phyloP scores from a whole-genome alignment of 2,797 vertebrate genomes.

The Percopsis omiscomaycus region DNA sequence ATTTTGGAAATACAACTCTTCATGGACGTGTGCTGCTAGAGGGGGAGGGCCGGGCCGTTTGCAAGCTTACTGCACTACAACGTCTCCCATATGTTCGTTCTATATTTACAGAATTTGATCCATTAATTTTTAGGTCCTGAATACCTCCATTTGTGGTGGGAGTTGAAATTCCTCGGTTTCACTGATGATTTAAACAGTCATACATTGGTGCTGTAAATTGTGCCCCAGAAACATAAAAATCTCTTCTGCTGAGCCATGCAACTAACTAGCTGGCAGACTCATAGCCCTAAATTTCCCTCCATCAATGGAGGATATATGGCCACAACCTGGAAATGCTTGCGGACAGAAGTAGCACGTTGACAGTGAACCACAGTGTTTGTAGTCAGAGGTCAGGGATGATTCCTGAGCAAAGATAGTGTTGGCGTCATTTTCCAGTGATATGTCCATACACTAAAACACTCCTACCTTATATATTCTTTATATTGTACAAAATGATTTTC shows the following conservation, averaged over 20 bases:
- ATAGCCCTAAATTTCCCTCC: slow-evolving; percentile 22
- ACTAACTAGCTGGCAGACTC: slow-evolving; percentile 20
- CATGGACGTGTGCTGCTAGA: too few relatives aligned
- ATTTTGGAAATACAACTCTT: not conserved
- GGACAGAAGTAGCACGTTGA: slow-evolving; percentile 22
- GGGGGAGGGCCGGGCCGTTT: not conserved
- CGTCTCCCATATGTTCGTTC: slow-evolving; percentile 40
- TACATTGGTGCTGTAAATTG: slow-evolving; percentile 38
- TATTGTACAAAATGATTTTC: too few relatives aligned
- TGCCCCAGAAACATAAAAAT: slow-evolving; percentile 41
- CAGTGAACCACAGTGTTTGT: slow-evolving; percentile 49
- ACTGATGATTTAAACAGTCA: slow-evolving; percentile 64
- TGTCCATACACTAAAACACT: too few relatives aligned
- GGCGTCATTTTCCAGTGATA: too few relatives aligned
- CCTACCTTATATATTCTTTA: too few relatives aligned
- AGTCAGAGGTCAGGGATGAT: slow-evolving; percentile 32
- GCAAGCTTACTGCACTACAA: slow-evolving; percentile 4
- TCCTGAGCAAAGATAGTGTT: slow-evolving; percentile 12
- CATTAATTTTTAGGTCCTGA: slow-evolving; percentile 27
- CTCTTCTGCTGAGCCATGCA: slow-evolving; percentile 34
- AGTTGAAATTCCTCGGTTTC: slow-evolving; percentile 32
- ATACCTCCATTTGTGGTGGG: slow-evolving; percentile 43
- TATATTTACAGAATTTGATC: slow-evolving; percentile 44
- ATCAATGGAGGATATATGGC: slow-evolving; percentile 45
- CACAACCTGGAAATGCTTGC: slow-evolving; percentile 55